Conservation (phyloP, 2,797 vertebrate species). For the Toxotes lorentzi region DNA sequence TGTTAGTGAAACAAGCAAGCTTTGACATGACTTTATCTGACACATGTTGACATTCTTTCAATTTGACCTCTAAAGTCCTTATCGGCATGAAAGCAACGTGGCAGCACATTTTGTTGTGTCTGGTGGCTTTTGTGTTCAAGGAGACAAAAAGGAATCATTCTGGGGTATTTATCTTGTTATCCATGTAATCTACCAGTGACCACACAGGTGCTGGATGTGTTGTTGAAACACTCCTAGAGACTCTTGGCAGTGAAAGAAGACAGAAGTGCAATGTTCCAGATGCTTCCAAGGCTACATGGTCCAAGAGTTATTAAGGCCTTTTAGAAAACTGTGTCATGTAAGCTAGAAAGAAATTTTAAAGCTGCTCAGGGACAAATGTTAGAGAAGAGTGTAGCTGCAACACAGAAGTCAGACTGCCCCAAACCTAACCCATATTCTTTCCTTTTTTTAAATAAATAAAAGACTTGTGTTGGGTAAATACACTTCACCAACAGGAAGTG, state of each 20-base stretch:
- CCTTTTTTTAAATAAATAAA: neutral
- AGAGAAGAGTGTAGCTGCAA: neutral
- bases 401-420: neutral
- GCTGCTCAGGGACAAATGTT: neutral
- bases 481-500: neutral
- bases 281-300: neutral
- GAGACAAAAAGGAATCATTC: slow-evolving; percentile 29
- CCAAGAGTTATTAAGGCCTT: neutral
- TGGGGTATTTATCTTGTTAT: neutral
- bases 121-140: slow-evolving; percentile 52
- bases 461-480: neutral
- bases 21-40: slow-evolving; percentile 59
- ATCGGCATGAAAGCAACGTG: slow-evolving; percentile 37
- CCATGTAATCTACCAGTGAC: slow-evolving; percentile 20
- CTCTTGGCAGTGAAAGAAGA: slow-evolving; percentile 14
- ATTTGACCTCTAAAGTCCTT: slow-evolving; percentile 31
- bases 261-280: slow-evolving; percentile 10
- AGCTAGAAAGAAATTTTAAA: neutral
- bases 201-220: slow-evolving; percentile 35
- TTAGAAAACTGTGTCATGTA: neutral
- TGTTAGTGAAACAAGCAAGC: slow-evolving; percentile 51
- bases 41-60: slow-evolving; percentile 72
- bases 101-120: slow-evolving; percentile 67
- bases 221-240: slow-evolving; percentile 23
- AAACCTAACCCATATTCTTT: neutral